phyloP scores from a whole-genome alignment of 2,113 vertebrate genomes.

The Mesocricetus auratus region DNA sequence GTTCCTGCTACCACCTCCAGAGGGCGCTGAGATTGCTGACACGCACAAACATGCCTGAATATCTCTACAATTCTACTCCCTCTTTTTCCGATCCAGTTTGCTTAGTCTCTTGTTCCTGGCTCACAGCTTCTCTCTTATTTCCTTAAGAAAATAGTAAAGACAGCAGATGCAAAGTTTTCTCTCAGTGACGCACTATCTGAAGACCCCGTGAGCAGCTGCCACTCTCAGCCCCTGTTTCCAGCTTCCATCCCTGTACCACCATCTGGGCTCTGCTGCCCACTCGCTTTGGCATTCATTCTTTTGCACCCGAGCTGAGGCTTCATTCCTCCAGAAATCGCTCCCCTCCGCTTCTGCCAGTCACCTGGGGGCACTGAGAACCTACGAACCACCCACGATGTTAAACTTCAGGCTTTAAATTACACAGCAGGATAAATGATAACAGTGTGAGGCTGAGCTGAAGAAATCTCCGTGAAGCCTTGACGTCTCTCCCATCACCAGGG shows the following conservation, averaged over 20 bases:
- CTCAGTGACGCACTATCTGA: background rate
- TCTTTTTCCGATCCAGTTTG: background rate
- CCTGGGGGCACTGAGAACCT: conserved; percentile 14
- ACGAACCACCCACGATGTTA: conserved; percentile 25
- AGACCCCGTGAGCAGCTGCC: background rate
- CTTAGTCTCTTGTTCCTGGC: conserved; percentile 32
- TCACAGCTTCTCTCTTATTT: conserved; percentile 32
- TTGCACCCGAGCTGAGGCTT: background rate
- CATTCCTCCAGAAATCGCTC: conserved; percentile 53
- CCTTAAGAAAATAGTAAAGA: background rate
- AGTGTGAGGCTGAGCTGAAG: background rate
- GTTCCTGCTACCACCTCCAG: background rate
- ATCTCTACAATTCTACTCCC: background rate
- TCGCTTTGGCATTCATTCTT: conserved; percentile 12
- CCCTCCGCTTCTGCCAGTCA: conserved; percentile 47
- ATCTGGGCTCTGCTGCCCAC: background rate
- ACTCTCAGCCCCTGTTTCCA: background rate
- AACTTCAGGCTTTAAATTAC: conserved; percentile 1
- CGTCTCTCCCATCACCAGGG: background rate
- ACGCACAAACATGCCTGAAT: background rate
- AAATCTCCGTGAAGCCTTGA: background rate
- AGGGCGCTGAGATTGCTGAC: no score
- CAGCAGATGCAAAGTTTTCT: background rate
- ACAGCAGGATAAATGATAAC: background rate
- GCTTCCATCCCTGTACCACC: background rate